Conservation (phyloP, 2,113 vertebrate species). For the Gnathonemus echidnorhynchus region DNA sequence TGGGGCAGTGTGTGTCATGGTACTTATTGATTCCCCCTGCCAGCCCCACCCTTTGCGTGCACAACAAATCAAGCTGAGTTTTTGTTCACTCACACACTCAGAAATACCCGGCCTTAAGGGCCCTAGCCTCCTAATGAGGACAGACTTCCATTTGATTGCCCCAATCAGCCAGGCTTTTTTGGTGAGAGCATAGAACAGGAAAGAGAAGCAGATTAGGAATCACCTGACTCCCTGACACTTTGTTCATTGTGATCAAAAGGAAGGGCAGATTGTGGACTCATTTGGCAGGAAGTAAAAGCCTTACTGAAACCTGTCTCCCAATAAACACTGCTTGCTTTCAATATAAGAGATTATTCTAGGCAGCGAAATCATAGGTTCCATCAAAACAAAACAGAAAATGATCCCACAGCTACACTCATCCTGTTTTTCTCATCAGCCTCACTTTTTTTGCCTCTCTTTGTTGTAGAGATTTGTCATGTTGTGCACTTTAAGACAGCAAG, state of each 20-base stretch:
- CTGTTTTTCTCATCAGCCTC: not conserved
- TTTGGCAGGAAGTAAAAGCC: conserved; percentile 41
- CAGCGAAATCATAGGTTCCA: conserved; percentile 31
- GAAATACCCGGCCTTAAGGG: conserved; percentile 33
- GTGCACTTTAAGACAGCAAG: not conserved
- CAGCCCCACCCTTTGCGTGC: not conserved
- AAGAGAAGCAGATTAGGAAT: conserved; percentile 56
- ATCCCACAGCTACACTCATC: not conserved
- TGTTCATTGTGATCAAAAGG: conserved; percentile 60
- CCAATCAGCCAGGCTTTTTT: conserved; percentile 50
- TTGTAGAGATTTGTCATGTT: not conserved
- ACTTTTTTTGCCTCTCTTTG: not conserved
- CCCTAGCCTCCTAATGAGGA: conserved; percentile 39
- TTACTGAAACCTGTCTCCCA: conserved; percentile 37
- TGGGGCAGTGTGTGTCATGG: not conserved
- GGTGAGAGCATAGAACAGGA: conserved; percentile 46
- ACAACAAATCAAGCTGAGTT: conserved; percentile 13
- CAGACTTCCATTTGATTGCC: conserved; percentile 52
- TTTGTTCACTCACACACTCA: conserved; percentile 11
- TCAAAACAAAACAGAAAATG: conserved; percentile 30
- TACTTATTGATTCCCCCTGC: not conserved
- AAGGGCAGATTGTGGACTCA: conserved; percentile 44
- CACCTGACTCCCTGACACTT: conserved; percentile 59
- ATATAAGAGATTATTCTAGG: conserved; percentile 39
- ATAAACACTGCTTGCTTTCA: conserved; percentile 14